phyloP scores from a whole-genome alignment of 2,113 vertebrate genomes.

The Morone chrysops region DNA sequence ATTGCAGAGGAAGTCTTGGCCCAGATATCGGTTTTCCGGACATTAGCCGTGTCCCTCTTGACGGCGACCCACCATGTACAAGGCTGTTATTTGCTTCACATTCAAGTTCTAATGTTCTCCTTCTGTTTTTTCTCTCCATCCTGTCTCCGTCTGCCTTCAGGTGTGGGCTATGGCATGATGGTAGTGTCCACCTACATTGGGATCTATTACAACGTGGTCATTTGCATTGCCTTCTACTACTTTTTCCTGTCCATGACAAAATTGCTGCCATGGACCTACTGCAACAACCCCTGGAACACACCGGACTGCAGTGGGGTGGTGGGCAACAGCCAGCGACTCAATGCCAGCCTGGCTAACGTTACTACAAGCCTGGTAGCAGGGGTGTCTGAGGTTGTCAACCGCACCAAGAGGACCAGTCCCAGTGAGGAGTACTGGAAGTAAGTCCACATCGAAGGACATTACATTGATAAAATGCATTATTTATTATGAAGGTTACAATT shows the following conservation, averaged over 20 bases:
- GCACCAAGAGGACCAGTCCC: conserved; percentile 95
- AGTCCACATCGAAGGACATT: conserved; percentile 9
- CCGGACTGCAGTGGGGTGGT: conserved; percentile 90
- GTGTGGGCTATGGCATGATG: conserved; percentile 99
- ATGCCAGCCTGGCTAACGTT: conserved; percentile 75
- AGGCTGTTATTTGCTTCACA: background rate
- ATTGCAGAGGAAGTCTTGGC: too few species aligned
- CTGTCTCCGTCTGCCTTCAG: conserved; percentile 71
- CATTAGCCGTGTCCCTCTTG: too few species aligned
- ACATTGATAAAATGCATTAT: background rate
- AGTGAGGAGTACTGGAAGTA: conserved; percentile 99
- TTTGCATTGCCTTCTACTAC: conserved; percentile 99
- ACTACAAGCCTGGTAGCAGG: conserved; percentile 79
- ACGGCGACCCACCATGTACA: background rate
- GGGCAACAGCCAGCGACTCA: conserved; percentile 71
- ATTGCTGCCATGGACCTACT: conserved; percentile 98
- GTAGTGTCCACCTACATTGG: conserved; percentile 98
- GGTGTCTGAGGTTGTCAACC: conserved; percentile 86
- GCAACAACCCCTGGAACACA: conserved; percentile 96
- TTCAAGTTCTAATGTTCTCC: background rate
- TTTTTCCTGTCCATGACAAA: conserved; percentile 98
- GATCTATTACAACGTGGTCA: conserved; percentile 99
- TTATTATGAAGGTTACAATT: background rate
- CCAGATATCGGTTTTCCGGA: too few species aligned
- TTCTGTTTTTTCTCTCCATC: background rate